Evolutionary conservation across 2,113 vertebrate species (phyloP), one percentile per base, ranked within the genome.

Genomic region (Setophaga petechia): DNA sequence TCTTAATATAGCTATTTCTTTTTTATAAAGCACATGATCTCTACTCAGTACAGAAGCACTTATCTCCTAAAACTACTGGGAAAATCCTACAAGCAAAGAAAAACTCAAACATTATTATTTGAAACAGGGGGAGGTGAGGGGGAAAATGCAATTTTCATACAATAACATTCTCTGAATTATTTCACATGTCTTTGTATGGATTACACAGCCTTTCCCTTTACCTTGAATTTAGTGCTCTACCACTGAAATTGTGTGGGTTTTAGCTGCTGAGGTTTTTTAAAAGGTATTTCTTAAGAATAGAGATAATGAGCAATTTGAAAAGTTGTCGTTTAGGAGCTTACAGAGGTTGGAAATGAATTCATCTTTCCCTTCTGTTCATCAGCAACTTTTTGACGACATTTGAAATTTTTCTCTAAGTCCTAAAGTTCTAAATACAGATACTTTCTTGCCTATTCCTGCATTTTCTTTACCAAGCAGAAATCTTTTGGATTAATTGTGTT

Each of bases 1-100:
- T 91, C 51, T 94, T 94, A 93, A 93, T 93, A 84, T 58, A 90
- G 67, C 72, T 90, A 71, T 94, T 96, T 93, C 77, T 89, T 94
- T 96, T 77, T 65, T 61, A 51, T 69, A 84, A 89, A 94, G 52
- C 28, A 52, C 81, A 49, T 89, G 76, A 89, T 84, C 55, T 87
- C 52, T 68, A 20, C 46, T 90, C 22, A 19, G 23, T n/a, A n/a
- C n/a, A 43, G 43, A 86, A 94, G 30, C 39, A 78, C 31, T 95
- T 83, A 73, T 54, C 59, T 94, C 78, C 61, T 67, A 78, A 78
- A 95, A 79, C 41, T 76, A 43, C 33, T 3, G 1, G 41, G 41
- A 55, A 94, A 85, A 94, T 89, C 54, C 62, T 73, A 43, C 31
- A 52, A 63, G 43, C 20, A 58, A 88, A 93, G 47, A 67, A 2